These are phyloP conservation scores for Columba guinea DNA, from an alignment of 2,797 vertebrate genomes.

Conservation along the genomic window DNA sequence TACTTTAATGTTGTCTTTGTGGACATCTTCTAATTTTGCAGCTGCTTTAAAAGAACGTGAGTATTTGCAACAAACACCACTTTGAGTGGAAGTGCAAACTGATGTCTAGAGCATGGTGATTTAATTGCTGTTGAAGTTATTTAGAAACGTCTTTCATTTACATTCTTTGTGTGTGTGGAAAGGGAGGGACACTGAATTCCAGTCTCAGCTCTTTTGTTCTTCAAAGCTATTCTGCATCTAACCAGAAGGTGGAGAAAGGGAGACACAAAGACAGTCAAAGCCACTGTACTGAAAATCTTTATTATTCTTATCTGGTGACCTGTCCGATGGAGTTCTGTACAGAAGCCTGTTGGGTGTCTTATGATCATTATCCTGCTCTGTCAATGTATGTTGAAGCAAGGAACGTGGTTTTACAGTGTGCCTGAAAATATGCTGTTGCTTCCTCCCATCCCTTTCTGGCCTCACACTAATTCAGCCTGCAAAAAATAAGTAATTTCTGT, in stretches of 20 bases:
- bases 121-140: neutral
- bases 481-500: neutral
- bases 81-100: neutral
- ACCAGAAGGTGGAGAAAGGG: slow-evolving; percentile 52
- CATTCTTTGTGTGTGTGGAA: neutral
- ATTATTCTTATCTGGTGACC: neutral
- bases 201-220: slow-evolving; percentile 16
- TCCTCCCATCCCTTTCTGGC: neutral
- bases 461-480: neutral
- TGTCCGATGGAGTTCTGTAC: neutral
- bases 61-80: neutral
- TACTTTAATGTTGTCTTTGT: neutral
- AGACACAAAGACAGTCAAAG: neutral
- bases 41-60: neutral
- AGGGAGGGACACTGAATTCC: neutral
- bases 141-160: neutral
- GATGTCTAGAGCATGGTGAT: neutral
- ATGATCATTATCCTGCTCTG: neutral
- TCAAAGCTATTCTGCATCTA: slow-evolving; percentile 1
- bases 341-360: neutral
- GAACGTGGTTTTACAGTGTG: rapidly evolving
- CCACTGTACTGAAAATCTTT: neutral
- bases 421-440: neutral
- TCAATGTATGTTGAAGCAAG: neutral
- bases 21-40: neutral